phyloP scores from a whole-genome alignment of 2,888 invertebrate genomes.

The Patella depressa region DNA sequence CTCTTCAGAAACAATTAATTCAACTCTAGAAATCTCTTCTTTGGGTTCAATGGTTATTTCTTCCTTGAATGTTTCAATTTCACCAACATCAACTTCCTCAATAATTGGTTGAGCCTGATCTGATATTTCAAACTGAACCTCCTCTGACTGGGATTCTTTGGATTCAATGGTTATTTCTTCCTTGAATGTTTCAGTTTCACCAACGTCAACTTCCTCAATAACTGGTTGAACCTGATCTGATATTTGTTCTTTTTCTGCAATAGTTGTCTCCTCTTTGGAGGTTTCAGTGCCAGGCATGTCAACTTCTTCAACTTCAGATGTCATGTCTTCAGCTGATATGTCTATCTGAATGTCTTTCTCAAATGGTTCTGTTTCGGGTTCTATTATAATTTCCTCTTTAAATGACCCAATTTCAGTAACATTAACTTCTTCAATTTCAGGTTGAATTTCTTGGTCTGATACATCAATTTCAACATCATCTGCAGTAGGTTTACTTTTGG shows the following conservation, averaged over 20 bases:
- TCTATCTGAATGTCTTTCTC: neutral
- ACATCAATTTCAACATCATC: neutral
- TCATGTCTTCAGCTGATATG: neutral
- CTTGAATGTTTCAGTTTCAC: slow-evolving; percentile 17
- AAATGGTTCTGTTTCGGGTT: neutral
- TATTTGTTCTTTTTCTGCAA: neutral
- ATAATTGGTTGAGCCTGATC: too few relatives aligned
- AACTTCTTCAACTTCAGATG: neutral
- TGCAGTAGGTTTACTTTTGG: too few relatives aligned
- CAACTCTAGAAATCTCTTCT: too few relatives aligned
- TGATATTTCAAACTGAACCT: neutral
- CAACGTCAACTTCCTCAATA: slow-evolving; percentile 17
- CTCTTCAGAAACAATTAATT: too few relatives aligned
- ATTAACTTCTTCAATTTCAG: slow-evolving; percentile 17
- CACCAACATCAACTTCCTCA: too few relatives aligned
- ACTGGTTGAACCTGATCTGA: slow-evolving; percentile 13
- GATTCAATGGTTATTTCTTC: slow-evolving; percentile 19
- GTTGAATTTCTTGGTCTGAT: neutral
- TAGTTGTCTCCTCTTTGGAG: neutral
- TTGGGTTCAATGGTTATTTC: too few relatives aligned
- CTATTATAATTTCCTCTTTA: slow-evolving; percentile 13
- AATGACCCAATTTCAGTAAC: neutral
- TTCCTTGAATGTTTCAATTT: too few relatives aligned
- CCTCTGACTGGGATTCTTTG: neutral
- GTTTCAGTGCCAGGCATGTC: neutral